Evolutionary conservation across 2,797 vertebrate species (phyloP), one percentile per base, ranked within the genome.

Genomic region (Tachyglossus aculeatus): DNA sequence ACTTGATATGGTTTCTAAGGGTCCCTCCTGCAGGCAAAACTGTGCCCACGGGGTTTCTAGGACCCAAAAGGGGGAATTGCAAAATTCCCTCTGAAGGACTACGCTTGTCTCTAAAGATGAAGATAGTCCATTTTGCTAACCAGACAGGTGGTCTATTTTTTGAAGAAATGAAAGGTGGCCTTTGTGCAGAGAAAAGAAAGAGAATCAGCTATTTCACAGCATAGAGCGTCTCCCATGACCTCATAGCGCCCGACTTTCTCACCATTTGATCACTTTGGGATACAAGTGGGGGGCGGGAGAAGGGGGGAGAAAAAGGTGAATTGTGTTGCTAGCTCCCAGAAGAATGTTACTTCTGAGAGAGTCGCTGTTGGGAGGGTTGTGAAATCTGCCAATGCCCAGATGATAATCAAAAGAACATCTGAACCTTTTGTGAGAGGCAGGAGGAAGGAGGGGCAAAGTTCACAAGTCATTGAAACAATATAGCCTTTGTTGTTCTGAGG

Each of bases 141-240:
- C 61, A 78, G 71, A 33, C 44, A 81, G 5, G 4, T 2, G 43
- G 55, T 79, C 63, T 68, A n/a, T 77, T 78, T 87, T 83, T 78
- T 79, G 86, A 58, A 72, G 61, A 54, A 62, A 77, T 87, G 76
- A 83, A 79, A 76, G 64, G 37, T 43, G n/a, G 50, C 36, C 74
- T 86, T 82, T 86, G 77, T 86, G 9, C 25, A 8, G 55, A 64
- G 48, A 5, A 34, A 50, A 45, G 13, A 55, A 25, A 19, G 48
- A 43, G 48, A 50, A 16, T 40, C 51, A 15, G 50, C 71, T 45
- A 11, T 19, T 63, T 67, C 65, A 54, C 0, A 1, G 64, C 69
- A 15, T 31, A 43, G 43, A 73, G 55, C 9, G 4, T 34, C 59
- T 68, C 79, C 68, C 54, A 43, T 74, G 78, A 78, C 56, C 43